phyloP scores from a whole-genome alignment of 92 coral and sea anemone genomes.

The Ricordea florida region DNA sequence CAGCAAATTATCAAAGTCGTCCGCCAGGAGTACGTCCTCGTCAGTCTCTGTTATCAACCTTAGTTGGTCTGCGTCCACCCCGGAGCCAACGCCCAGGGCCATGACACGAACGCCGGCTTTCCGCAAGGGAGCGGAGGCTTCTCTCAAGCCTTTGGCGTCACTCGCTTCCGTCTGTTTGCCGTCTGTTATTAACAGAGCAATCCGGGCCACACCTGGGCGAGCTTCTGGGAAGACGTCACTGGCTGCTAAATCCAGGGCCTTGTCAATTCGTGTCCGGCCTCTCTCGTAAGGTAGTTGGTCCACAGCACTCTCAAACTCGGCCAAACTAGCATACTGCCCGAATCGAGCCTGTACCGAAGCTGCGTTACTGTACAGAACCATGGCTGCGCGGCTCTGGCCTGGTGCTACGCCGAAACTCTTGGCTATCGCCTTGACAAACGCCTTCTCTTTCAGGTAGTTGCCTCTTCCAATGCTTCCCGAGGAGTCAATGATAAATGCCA shows the following conservation, averaged over 20 bases:
- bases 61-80: neutral
- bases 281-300: conserved; percentile 26
- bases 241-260: neutral
- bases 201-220: conserved; percentile 18
- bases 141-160: conserved; percentile 15
- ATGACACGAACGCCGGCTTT: conserved; percentile 34
- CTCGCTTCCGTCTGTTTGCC: conserved; percentile 19
- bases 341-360: conserved; percentile 5
- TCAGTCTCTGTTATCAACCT: neutral
- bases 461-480: conserved; percentile 65
- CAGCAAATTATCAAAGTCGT: neutral
- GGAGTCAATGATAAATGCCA: conserved; percentile 72
- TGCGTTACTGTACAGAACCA: conserved; percentile 21
- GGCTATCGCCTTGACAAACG: conserved; percentile 61
- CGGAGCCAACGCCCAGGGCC: conserved; percentile 40
- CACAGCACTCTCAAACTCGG: neutral
- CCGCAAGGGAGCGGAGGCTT: conserved; percentile 15
- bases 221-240: conserved; percentile 11
- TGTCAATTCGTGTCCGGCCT: conserved; percentile 25
- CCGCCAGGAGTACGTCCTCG: neutral
- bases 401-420: conserved; percentile 41
- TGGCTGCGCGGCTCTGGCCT: conserved; percentile 2
- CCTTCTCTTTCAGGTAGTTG: conserved; percentile 56
- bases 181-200: conserved; percentile 25
- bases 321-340: neutral